Conservation (phyloP, 2,797 vertebrate genomes). For the Ptychobarbus kaznakovi region DNA sequence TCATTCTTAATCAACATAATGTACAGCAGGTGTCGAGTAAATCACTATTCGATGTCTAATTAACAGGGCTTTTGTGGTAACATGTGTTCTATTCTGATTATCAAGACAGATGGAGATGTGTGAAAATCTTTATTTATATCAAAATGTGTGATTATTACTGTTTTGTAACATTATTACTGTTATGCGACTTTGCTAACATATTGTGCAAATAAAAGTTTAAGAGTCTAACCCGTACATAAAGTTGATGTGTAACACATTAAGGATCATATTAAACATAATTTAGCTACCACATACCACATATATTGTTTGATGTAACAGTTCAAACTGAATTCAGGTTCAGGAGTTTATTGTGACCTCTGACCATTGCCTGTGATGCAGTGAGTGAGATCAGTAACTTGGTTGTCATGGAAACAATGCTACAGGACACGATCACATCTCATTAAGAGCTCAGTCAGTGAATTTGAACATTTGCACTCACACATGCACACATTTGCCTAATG, state of each 20-base stretch:
- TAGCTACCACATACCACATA: not conserved
- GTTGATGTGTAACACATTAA: not conserved
- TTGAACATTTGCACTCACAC: not conserved
- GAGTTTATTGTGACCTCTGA: slow-evolving; percentile 17
- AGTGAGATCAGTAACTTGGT: not conserved
- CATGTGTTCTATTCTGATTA: not conserved
- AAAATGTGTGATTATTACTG: not conserved
- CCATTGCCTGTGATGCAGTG: not conserved
- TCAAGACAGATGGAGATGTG: not conserved
- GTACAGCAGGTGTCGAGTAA: not conserved
- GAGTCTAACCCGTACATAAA: not conserved
- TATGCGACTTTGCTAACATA: not conserved
- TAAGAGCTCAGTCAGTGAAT: not conserved
- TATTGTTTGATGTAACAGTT: not conserved
- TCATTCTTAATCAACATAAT: not conserved
- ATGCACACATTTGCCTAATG: not conserved
- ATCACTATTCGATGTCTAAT: not conserved
- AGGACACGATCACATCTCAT: not conserved
- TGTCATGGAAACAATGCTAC: slow-evolving; percentile 17
- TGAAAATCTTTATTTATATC: not conserved
- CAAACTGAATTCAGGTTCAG: not conserved
- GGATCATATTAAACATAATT: not conserved
- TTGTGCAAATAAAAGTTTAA: not conserved
- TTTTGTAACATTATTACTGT: no score
- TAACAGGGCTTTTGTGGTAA: not conserved